phyloP scores from a whole-genome alignment of 2,113 vertebrate species.

The Ictidomys tridecemlineatus region DNA sequence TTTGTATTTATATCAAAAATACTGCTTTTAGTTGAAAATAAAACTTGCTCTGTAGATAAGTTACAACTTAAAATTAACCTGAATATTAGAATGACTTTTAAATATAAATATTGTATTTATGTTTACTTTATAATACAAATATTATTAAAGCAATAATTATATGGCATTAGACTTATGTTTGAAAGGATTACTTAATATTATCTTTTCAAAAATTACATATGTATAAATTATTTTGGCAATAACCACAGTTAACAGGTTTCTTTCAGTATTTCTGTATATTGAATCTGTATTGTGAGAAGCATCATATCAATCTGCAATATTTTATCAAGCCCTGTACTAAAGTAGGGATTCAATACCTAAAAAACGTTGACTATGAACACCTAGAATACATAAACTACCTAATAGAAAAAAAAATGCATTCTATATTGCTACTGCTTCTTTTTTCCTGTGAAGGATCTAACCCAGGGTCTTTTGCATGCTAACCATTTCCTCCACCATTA shows the following conservation, averaged over 20 bases:
- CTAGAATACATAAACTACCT: background rate
- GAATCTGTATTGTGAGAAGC: background rate
- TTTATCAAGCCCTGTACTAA: background rate
- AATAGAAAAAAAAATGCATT: background rate
- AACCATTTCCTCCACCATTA: background rate
- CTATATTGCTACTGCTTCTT: background rate
- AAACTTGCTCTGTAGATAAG: background rate
- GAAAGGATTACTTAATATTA: background rate
- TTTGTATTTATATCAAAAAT: background rate
- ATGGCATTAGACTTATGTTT: background rate
- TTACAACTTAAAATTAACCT: background rate
- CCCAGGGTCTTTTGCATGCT: background rate
- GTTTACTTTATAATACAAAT: too few relatives aligned
- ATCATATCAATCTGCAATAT: background rate
- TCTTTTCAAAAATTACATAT: background rate
- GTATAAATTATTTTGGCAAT: background rate
- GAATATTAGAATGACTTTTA: background rate
- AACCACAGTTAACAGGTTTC: background rate
- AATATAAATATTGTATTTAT: too few relatives aligned
- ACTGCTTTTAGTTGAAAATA: background rate
- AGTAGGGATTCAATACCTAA: background rate
- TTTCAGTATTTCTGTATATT: background rate
- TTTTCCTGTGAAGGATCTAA: background rate
- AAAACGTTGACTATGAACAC: background rate
- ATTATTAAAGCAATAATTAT: background rate